Base-by-base conservation (phyloP, 1,140 invertebrate genomes). In the Ostrea edulis region DNA sequence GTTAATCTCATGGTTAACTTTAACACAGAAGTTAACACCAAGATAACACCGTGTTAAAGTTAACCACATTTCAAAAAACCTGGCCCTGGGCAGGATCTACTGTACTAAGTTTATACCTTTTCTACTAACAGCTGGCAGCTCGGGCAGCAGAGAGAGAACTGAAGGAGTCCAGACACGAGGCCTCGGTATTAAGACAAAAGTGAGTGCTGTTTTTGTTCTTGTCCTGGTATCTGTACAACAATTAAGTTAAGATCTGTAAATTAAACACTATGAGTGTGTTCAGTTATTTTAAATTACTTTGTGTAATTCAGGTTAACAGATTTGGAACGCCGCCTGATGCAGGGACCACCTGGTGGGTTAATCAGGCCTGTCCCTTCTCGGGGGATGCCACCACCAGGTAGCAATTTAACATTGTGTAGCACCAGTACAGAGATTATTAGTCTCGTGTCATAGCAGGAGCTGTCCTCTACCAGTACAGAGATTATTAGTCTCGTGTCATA, bases 101-200 rank as follows among this genome's bases (percentile, higher is more conserved):
- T 44, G 35, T 44, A 44, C 35, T 44, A 44, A 44, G 35, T 44
- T 81, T 29, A 53, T n/a, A 8, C 53, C 44, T 53, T 25, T 51
- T 25, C 84, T 88, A 88, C 54, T 90, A 87, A 22, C 84, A 94
- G 93, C 85, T 94, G 29, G 90, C 93, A 58, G 92, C 93, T 0
- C 89, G 93, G 84, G 92, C 93, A 20, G 93, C 93, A 55, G 93
- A 94, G 77, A 90, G 93, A 87, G 93, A 94, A 88, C 65, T 93
- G 44, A 93, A 94, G 86, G 93, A 94, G 88, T 86, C 92, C 14
- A 88, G 91, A 84, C 92, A 92, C 87, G 93, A 94, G 55, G 89
- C 90, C 71, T 90, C 92, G 54, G 91, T 92, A 35, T 84, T 94
- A 17, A 86, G 93, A 65, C 93, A 94, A 89, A 94, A 94, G 93